These are phyloP conservation scores for Scolopax rusticola DNA, from an alignment of 2,797 vertebrate species.

Conservation along the genomic window DNA sequence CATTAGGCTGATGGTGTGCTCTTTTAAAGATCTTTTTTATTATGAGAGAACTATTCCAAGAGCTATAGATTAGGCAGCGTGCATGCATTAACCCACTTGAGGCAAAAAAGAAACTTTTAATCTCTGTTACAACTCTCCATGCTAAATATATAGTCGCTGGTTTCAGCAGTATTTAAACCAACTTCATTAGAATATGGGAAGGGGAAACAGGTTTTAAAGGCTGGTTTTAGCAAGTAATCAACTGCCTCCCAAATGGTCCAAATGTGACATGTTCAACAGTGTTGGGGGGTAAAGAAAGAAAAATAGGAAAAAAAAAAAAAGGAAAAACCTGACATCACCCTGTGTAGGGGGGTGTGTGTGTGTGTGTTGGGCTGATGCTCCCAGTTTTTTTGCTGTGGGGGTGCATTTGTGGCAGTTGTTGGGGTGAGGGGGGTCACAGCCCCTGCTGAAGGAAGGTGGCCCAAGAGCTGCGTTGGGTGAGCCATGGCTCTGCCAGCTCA, in stretches of 20 bases:
- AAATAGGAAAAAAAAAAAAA: too few relatives aligned
- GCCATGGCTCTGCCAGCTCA: slow-evolving; percentile 12
- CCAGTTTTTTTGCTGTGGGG: not conserved
- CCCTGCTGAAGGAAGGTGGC: not conserved
- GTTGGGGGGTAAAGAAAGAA: not conserved
- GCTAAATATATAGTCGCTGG: slow-evolving; percentile 48
- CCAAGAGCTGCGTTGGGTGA: not conserved
- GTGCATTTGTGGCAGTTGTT: not conserved
- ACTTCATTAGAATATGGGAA: slow-evolving; percentile 24
- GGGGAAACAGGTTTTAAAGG: slow-evolving; percentile 24
- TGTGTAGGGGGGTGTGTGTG: too few relatives aligned
- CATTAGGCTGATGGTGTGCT: not conserved
- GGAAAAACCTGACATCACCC: not conserved
- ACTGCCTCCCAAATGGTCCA: not conserved
- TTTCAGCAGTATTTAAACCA: slow-evolving; percentile 51
- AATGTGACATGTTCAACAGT: not conserved
- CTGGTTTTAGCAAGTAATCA: slow-evolving; percentile 45
- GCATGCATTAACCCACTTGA: not conserved
- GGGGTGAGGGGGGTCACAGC: not conserved
- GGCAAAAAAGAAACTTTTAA: slow-evolving; percentile 45
- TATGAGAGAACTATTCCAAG: not conserved
- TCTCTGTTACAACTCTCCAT: slow-evolving; percentile 41
- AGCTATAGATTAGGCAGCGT: not conserved
- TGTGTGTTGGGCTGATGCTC: not conserved
- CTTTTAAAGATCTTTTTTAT: not conserved